Percentiles rank a stretch among this genome's conserved stretches.
Conservation (phyloP, 2,113 vertebrate species). For the Lagopus muta region DNA sequence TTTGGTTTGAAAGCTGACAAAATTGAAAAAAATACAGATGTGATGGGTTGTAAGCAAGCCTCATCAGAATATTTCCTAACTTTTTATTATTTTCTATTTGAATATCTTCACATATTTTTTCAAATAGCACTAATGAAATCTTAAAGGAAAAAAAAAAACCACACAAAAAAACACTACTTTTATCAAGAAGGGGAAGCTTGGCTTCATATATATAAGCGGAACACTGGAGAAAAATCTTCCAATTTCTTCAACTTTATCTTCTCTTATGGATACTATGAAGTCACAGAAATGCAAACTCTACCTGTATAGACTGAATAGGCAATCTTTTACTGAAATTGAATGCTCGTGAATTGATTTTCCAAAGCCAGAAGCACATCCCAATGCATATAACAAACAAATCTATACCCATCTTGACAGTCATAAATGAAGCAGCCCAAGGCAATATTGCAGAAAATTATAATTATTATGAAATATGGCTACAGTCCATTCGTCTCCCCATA, state of each 20-base stretch:
- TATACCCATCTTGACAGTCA: neutral
- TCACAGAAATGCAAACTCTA: neutral
- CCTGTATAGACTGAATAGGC: neutral
- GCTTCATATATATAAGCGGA: neutral
- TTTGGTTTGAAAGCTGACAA: neutral
- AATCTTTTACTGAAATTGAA: neutral
- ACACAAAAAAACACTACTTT: neutral
- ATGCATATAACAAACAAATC: constrained; percentile 7
- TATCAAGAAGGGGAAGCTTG: neutral
- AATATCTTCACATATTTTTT: neutral
- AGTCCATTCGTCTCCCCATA: neutral
- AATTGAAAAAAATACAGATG: neutral
- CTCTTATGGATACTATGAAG: neutral
- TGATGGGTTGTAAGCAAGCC: neutral
- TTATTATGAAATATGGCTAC: constrained; percentile 4
- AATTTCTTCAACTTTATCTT: neutral
- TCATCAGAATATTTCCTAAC: neutral
- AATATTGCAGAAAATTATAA: constrained; percentile 6
- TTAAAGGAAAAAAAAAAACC: neutral
- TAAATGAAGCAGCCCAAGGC: constrained; percentile 13
- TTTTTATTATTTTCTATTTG: neutral
- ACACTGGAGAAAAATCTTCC: neutral
- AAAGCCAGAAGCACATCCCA: neutral
- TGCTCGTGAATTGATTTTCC: constrained; percentile 2
- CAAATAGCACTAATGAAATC: neutral